A percentile compares a stretch with the other conserved stretches of the same genome.
Conservation (phyloP, 1,140 invertebrate genomes). For the Scaptomyza montana region DNA sequence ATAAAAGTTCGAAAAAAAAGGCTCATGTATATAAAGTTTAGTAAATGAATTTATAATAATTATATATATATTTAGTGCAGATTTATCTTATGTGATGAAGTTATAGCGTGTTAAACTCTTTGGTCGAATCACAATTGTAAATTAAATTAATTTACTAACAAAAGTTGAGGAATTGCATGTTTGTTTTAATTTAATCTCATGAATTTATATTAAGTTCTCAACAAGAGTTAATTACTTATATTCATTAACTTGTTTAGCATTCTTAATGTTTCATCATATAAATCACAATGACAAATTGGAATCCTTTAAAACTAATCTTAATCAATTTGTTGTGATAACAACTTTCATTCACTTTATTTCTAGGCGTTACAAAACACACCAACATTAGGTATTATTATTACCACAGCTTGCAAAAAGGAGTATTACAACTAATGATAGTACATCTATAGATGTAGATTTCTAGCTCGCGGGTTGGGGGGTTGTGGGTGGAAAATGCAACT, state of each 20-base stretch:
- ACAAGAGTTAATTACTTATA: too few relatives aligned
- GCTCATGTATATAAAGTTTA: not conserved
- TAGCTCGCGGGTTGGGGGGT: constrained; percentile 1
- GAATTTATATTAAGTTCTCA: too few relatives aligned
- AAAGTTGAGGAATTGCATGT: too few relatives aligned
- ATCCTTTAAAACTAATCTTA: not conserved
- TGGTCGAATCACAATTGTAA: too few relatives aligned
- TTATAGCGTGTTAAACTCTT: not conserved
- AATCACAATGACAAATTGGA: not conserved
- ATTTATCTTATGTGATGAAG: not conserved
- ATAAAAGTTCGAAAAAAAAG: not conserved
- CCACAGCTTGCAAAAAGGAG: constrained; percentile 5
- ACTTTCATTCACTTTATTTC: not conserved
- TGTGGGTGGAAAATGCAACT: constrained; percentile 60
- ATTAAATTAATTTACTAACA: too few relatives aligned
- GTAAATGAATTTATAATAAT: not conserved
- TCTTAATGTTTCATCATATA: too few relatives aligned
- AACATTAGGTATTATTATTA: constrained; percentile 46
- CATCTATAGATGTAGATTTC: constrained; percentile 6
- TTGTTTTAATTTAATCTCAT: too few relatives aligned
- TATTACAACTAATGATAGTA: constrained; percentile 26
- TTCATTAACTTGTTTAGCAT: too few relatives aligned
- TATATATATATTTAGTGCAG: not conserved
- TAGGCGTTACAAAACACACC: constrained; percentile 13
- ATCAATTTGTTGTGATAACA: not conserved